Base-by-base conservation (phyloP, 2,113 vertebrate genomes). In the Phoenicopterus ruber region DNA sequence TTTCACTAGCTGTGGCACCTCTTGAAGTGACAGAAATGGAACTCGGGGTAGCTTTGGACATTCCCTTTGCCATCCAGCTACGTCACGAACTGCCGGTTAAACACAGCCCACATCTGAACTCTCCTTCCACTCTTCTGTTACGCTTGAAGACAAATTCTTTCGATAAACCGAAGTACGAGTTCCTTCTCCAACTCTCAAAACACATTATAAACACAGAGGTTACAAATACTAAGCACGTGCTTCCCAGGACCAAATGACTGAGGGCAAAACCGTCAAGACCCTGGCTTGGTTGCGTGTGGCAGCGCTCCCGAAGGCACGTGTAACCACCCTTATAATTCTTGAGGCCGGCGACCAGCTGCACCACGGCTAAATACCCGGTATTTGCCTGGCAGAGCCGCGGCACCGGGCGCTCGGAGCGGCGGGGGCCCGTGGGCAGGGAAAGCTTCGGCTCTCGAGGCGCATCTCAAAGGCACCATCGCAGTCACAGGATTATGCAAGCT, bases 321-420 rank as follows among this genome's bases (percentile, higher is more conserved):
- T 9, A 6, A 22, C 9, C 1, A 5, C 13, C 32, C 38, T 5
- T 1, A 3, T 13, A 46, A 57, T 7, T 2, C 40, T 2, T 2
- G 20, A 0, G 10, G 4, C 38, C 57, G 3, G 47, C 21, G 6
- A 20, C 29, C 3, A 1, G 24, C n/a, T 5, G 36, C 50, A 4
- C 34, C 6, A 3, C 2, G n/a, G 52, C 38, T 4, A 4, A 4
- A 5, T 2, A 2, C 2, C 57, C 5, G 34, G 1, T 0, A 2
- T 9, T 5, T 6, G 38, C 34, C 80, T 2, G 58, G 58, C 1
- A 13, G 42, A 42, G 42, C 42, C 10, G 42, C 42, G 42, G 42
- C 10, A 13, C 42, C 42, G 42, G 10, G 42, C 42, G 42, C 42
- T 14, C 42, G 15, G 42, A 42, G 42, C 42, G 42, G 42, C n/a